A percentile compares a stretch with the other conserved stretches of the same genome.
phyloP scores from a whole-genome alignment of 2,113 vertebrate species.

The Poeciliopsis prolifica region DNA sequence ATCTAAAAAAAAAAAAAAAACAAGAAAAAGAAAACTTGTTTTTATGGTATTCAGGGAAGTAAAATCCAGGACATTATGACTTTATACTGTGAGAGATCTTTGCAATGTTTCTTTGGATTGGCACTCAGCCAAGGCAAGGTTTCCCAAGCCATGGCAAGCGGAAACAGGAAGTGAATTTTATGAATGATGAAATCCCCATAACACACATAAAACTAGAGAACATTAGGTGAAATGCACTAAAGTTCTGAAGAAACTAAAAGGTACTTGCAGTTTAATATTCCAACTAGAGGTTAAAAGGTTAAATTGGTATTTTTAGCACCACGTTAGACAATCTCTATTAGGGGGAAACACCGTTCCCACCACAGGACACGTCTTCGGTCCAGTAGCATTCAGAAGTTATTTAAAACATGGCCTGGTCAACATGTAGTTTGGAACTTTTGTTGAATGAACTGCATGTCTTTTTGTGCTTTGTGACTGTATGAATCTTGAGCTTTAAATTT shows the following conservation, averaged over 20 bases:
- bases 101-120: conserved; percentile 14
- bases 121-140: background rate
- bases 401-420: background rate
- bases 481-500: background rate
- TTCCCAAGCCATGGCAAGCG: conserved; percentile 5
- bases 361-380: too few relatives aligned
- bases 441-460: too few relatives aligned
- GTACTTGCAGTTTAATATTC: background rate
- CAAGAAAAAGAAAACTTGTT: background rate
- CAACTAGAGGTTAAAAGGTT: background rate
- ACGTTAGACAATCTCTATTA: too few relatives aligned
- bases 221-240: background rate
- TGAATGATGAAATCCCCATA: background rate
- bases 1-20: background rate
- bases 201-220: background rate
- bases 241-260: background rate
- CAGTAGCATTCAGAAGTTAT: background rate
- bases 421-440: background rate
- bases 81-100: conserved; percentile 7
- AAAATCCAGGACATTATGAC: conserved; percentile 1
- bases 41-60: background rate
- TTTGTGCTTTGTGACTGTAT: too few relatives aligned
- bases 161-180: conserved; percentile 13
- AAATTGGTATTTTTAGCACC: background rate
- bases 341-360: too few relatives aligned